Percentiles rank a stretch among this genome's conserved stretches.
These are phyloP conservation scores for Hanleya hanleyi DNA, from an alignment of 2,888 invertebrate genomes.

Conservation along the genomic window DNA sequence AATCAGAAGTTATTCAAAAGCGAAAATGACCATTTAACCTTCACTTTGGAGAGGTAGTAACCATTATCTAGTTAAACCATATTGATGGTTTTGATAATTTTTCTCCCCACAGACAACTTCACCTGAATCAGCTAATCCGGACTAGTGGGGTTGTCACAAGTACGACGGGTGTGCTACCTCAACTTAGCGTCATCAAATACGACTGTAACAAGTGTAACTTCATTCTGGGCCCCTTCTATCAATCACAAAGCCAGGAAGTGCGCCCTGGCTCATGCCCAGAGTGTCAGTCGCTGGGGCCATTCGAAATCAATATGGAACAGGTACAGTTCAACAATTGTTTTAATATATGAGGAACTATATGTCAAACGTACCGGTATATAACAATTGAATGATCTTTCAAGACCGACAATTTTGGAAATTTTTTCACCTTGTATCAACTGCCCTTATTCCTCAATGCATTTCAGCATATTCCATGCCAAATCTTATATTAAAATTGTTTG, in stretches of 20 bases:
- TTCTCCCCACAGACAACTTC: conserved; percentile 74
- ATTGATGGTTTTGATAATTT: neutral
- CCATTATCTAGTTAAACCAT: too few relatives aligned
- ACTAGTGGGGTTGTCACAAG: conserved; percentile 96
- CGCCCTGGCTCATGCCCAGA: conserved; percentile 98
- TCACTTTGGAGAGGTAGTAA: too few relatives aligned
- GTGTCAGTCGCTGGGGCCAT: conserved; percentile 97
- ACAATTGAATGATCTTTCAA: neutral
- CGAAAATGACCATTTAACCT: too few relatives aligned
- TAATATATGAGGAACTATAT: neutral
- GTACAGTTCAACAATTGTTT: conserved; percentile 49
- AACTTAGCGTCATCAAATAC: conserved; percentile 95
- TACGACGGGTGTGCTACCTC: conserved; percentile 91
- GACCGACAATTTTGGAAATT: neutral
- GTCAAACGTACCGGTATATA: too few relatives aligned
- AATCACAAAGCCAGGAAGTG: conserved; percentile 93
- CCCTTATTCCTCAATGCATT: too few relatives aligned
- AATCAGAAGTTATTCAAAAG: too few relatives aligned
- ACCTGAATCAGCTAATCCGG: conserved; percentile 93
- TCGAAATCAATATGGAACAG: conserved; percentile 97
- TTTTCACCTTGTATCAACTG: neutral
- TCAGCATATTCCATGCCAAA: too few relatives aligned
- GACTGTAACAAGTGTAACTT: conserved; percentile 98
- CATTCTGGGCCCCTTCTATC: conserved; percentile 95
- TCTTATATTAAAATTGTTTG: too few relatives aligned